A percentile compares a stretch with the other conserved stretches of the same genome.
phyloP scores from a whole-genome alignment of 1,140 invertebrate genomes.

The Araneus ventricosus region DNA sequence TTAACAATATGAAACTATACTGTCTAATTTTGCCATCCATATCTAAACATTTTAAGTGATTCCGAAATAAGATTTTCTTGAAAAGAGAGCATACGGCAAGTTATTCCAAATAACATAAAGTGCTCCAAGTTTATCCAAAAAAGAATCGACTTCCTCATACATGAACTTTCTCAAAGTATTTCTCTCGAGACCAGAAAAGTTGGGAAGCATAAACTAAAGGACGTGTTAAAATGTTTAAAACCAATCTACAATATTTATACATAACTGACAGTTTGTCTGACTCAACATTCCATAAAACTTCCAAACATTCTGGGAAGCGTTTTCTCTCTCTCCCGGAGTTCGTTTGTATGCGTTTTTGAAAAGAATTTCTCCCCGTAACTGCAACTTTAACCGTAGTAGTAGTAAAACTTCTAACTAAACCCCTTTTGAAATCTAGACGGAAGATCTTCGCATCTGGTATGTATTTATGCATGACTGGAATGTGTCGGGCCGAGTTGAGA shows the following conservation, averaged over 20 bases:
- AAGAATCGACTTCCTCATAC: not conserved
- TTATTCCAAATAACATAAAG: not conserved
- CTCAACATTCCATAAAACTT: not conserved
- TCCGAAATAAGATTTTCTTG: not conserved
- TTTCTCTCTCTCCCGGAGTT: not conserved
- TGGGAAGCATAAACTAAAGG: not conserved
- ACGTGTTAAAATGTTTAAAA: conserved; percentile 1
- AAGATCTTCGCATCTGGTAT: conserved; percentile 58
- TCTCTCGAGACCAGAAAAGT: not conserved
- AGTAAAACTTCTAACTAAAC: conserved; percentile 49
- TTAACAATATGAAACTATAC: no score
- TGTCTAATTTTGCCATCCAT: no score
- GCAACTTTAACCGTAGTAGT: conserved; percentile 29
- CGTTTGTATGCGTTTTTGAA: conserved; percentile 13
- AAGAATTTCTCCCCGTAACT: conserved; percentile 10
- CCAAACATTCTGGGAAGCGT: not conserved
- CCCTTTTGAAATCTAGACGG: conserved; percentile 38
- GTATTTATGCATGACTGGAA: conserved; percentile 61
- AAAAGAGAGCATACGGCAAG: not conserved
- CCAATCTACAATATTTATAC: conserved; percentile 20
- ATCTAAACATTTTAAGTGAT: no score
- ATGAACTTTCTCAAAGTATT: not conserved
- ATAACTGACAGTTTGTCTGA: conserved; percentile 18
- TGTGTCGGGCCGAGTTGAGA: conserved; percentile 55
- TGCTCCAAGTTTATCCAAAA: not conserved